These are phyloP conservation scores for Amyelois transitella DNA, from an alignment of 1,140 invertebrate species.

Conservation along the genomic window DNA sequence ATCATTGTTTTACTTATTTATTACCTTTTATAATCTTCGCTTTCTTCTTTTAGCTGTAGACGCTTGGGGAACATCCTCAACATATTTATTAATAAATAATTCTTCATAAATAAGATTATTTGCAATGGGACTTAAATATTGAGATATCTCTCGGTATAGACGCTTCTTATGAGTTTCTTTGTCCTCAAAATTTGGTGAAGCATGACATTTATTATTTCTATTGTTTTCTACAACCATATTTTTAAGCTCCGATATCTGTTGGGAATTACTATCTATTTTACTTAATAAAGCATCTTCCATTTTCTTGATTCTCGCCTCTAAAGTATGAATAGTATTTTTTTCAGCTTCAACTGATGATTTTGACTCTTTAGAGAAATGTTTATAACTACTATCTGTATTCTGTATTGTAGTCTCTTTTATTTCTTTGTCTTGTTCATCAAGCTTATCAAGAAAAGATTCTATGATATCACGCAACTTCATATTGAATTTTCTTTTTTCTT, in stretches of 20 bases:
- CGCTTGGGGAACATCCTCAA: constrained; percentile 8
- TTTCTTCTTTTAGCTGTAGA: constrained; percentile 1
- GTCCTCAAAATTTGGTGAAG: constrained; percentile 29
- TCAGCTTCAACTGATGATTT: constrained; percentile 4
- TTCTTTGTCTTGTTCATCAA: constrained; percentile 13
- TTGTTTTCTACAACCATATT: constrained; percentile 15
- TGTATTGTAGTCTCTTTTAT: not conserved
- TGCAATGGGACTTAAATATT: constrained; percentile 45
- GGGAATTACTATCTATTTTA: constrained; percentile 57
- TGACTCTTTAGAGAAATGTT: constrained; percentile 10
- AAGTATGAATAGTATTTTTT: constrained; percentile 36
- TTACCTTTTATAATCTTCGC: constrained; percentile 5
- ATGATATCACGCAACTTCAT: constrained; percentile 56
- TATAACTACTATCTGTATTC: not conserved
- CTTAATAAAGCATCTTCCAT: constrained; percentile 51
- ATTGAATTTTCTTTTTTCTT: constrained; percentile 59
- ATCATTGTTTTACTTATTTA: not conserved
- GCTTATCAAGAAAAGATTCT: constrained; percentile 41
- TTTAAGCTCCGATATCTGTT: constrained; percentile 47
- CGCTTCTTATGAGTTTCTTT: constrained; percentile 45
- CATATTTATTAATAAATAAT: constrained; percentile 55
- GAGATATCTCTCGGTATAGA: constrained; percentile 52
- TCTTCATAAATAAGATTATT: constrained; percentile 61
- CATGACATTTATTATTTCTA: constrained; percentile 17
- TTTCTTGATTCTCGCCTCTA: constrained; percentile 51